Evolutionary conservation across 2,888 invertebrate species (phyloP).

Genomic region (Prosopocoilus inquinatus): DNA sequence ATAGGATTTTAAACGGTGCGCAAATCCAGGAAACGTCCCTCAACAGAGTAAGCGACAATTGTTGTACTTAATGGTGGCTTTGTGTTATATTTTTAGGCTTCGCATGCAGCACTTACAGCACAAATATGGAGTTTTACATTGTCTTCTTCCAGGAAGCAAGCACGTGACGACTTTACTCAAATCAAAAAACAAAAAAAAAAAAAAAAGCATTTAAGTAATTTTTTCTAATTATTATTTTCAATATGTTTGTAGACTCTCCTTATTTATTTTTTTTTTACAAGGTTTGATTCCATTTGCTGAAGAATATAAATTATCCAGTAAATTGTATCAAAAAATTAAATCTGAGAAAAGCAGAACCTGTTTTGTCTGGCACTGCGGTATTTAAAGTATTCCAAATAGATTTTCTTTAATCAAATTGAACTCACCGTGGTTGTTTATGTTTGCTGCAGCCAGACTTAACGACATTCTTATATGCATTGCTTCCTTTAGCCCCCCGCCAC

Average conservation of each 20-base stretch:
- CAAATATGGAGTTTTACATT: constrained; percentile 11
- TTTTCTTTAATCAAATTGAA: neutral
- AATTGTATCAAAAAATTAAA: no score
- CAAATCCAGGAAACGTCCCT: constrained; percentile 76
- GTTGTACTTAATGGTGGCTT: neutral
- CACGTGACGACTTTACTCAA: no score
- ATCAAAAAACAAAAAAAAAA: neutral
- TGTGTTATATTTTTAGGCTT: constrained; percentile 1
- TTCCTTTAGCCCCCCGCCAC: neutral
- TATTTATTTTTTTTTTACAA: no score
- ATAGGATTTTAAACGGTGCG: constrained; percentile 68
- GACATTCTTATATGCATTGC: constrained; percentile 20
- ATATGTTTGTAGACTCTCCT: no score
- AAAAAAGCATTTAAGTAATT: neutral
- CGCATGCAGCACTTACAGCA: neutral
- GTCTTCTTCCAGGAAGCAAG: neutral
- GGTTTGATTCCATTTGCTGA: no score
- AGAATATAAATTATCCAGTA: no score
- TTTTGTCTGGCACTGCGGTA: no score
- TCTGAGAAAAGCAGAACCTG: no score
- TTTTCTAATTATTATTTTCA: no score
- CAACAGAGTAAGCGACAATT: constrained; percentile 67
- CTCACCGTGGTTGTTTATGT: neutral
- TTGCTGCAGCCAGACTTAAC: neutral
- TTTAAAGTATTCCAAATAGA: no score